These are phyloP conservation scores for Gadus chalcogrammus DNA, from an alignment of 2,113 vertebrate species.

Conservation along the genomic window DNA sequence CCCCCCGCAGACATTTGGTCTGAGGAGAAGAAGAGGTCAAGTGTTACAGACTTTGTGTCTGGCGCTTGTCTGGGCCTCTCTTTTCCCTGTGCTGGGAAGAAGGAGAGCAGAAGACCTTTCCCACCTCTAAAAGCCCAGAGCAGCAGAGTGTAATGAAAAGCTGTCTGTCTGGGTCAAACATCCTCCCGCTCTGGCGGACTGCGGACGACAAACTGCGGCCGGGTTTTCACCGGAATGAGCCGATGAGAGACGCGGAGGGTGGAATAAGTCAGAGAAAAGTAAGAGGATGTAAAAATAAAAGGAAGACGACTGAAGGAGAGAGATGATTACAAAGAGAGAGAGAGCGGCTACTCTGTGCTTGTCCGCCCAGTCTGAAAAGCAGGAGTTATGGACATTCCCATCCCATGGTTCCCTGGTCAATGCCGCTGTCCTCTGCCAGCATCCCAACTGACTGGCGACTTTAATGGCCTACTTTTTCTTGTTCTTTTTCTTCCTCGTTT, in stretches of 20 bases:
- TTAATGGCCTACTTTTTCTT: constrained; percentile 21
- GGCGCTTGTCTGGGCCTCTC: too few species aligned
- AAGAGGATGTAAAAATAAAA: too few species aligned
- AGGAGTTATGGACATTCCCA: constrained; percentile 41
- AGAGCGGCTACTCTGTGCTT: too few species aligned
- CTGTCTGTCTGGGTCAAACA: constrained; percentile 29
- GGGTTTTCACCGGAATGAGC: not conserved
- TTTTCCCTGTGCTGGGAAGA: too few species aligned
- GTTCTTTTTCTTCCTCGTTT: constrained; percentile 3
- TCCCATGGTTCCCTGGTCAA: constrained; percentile 34
- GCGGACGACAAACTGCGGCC: constrained; percentile 54
- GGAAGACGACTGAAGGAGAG: too few species aligned
- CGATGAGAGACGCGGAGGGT: not conserved
- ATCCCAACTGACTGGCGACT: constrained; percentile 21
- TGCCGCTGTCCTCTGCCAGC: constrained; percentile 18
- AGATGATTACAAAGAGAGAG: too few species aligned
- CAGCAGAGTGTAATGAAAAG: too few species aligned
- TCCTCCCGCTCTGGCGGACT: constrained; percentile 28
- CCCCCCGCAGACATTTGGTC: too few species aligned
- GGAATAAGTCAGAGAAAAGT: not conserved
- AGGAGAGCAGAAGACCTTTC: constrained; percentile 21
- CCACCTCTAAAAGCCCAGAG: constrained; percentile 43
- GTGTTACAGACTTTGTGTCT: too few species aligned
- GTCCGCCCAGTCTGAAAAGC: constrained; percentile 3
- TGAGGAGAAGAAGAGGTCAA: too few species aligned